A percentile compares a stretch with the other conserved stretches of the same genome.
Evolutionary conservation across 1,140 invertebrate species (phyloP).

Genomic region (Lucilia cuprina): DNA sequence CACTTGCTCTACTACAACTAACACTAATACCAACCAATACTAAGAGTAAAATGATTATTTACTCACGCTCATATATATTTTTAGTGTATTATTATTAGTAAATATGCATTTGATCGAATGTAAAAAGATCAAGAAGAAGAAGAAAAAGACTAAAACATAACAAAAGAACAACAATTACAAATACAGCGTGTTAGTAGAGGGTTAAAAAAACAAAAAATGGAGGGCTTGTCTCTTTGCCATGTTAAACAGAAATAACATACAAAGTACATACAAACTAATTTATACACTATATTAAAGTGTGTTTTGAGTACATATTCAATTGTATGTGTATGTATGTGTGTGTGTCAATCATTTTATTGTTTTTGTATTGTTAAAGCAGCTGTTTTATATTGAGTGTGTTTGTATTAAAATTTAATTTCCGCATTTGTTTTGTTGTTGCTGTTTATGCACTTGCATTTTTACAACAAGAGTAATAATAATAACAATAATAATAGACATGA

Average conservation of each 20-base stretch:
- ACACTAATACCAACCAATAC: too few relatives aligned
- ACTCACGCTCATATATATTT: too few relatives aligned
- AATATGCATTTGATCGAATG: not conserved
- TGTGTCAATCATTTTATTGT: not conserved
- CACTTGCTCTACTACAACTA: too few relatives aligned
- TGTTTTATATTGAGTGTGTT: not conserved
- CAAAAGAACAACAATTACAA: not conserved
- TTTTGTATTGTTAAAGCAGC: not conserved
- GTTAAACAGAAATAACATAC: not conserved
- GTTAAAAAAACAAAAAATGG: not conserved
- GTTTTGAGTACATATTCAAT: too few relatives aligned
- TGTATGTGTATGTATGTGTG: too few relatives aligned
- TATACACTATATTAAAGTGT: not conserved
- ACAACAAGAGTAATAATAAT: not conserved
- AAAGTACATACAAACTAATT: not conserved
- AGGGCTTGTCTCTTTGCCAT: constrained; percentile 1
- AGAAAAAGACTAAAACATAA: too few relatives aligned
- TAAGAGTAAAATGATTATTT: too few relatives aligned
- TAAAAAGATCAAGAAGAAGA: not conserved
- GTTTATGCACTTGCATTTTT: not conserved
- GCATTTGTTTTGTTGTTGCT: not conserved
- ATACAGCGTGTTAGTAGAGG: not conserved
- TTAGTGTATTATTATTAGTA: not conserved
- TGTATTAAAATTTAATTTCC: constrained; percentile 6
- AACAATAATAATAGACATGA: constrained; percentile 2